Percentiles rank a stretch among this genome's conserved stretches.
Conservation (phyloP, 2,888 invertebrate species). For the Aphodius granarius region DNA sequence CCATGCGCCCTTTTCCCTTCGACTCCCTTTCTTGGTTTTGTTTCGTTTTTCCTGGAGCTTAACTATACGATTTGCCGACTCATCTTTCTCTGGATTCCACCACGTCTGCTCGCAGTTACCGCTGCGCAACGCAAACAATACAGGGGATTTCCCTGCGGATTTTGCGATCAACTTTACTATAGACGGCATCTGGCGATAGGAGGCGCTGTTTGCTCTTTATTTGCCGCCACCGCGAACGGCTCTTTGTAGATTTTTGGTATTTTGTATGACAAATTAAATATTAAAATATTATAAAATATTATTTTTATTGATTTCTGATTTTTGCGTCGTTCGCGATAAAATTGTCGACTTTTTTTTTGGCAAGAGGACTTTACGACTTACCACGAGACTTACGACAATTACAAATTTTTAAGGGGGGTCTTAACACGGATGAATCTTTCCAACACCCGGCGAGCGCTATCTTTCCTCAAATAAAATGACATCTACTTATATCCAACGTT, state of each 20-base stretch:
- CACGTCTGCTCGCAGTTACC: neutral
- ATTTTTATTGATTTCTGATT: no score
- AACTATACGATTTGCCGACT: neutral
- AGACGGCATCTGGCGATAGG: neutral
- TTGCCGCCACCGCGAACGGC: neutral
- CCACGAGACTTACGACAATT: no score
- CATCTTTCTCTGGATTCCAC: neutral
- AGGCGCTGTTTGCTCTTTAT: neutral
- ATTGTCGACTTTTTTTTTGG: no score
- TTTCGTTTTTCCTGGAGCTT: neutral
- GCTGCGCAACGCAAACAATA: neutral
- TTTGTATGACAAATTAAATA: no score
- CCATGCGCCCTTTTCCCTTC: neutral
- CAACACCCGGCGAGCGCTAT: no score
- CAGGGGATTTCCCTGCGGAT: neutral
- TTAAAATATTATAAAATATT: no score
- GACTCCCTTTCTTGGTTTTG: neutral
- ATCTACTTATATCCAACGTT: constrained; percentile 5
- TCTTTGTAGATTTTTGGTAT: no score
- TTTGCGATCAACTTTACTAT: neutral
- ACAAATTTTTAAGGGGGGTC: no score
- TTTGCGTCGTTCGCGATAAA: no score
- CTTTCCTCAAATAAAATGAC: neutral
- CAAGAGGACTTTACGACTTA: no score
- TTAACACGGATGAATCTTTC: no score